These are phyloP conservation scores for Aphis craccivora DNA, from an alignment of 1,140 invertebrate genomes.

Conservation along the genomic window DNA sequence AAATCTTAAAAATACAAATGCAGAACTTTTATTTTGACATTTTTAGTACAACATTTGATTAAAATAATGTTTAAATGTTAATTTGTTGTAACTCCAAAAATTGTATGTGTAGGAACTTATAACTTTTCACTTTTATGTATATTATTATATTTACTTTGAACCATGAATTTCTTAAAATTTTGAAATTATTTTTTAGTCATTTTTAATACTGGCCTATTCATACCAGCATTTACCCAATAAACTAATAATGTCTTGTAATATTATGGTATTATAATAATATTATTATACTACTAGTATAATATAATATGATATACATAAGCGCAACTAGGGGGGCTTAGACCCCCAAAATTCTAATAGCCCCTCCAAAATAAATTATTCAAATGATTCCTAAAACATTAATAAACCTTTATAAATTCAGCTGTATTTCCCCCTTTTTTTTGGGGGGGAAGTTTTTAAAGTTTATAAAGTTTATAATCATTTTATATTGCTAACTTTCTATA, in stretches of 20 bases:
- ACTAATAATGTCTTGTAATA: not conserved
- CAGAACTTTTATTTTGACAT: not conserved
- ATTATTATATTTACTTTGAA: not conserved
- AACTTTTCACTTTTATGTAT: not conserved
- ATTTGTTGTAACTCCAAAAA: not conserved
- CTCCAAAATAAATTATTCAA: too few species aligned
- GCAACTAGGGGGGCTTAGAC: too few species aligned
- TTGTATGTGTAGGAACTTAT: not conserved
- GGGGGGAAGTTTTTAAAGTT: too few species aligned
- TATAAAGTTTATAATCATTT: too few species aligned
- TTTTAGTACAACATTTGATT: not conserved
- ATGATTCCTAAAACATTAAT: too few species aligned
- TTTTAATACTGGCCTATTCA: not conserved
- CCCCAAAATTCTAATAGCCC: too few species aligned
- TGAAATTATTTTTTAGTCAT: not conserved
- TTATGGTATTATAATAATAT: too few species aligned
- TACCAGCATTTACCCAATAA: not conserved
- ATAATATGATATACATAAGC: too few species aligned
- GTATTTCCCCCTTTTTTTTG: too few species aligned
- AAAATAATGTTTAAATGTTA: not conserved
- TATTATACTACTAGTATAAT: too few species aligned
- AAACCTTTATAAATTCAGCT: too few species aligned
- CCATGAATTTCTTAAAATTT: not conserved
- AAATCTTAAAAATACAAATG: not conserved
- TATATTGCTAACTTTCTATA: too few species aligned